Percentiles rank a stretch among this genome's conserved stretches.
Evolutionary conservation across 2,797 vertebrate genomes (phyloP).

Genomic region (Darevskia mixta): DNA sequence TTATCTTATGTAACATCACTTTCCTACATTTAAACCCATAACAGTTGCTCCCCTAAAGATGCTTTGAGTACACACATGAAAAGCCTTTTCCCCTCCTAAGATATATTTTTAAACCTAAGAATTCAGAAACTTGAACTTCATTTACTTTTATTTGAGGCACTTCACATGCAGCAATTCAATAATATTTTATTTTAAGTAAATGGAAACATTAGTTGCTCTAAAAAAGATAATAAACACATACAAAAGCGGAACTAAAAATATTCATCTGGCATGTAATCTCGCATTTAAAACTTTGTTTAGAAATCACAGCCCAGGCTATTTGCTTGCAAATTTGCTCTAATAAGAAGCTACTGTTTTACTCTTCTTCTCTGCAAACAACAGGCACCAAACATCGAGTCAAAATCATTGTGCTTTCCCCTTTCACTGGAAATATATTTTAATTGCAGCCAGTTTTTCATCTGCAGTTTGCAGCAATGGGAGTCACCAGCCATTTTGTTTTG

Average conservation of each 20-base stretch:
- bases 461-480: slow-evolving; percentile 66
- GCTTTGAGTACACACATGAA: not conserved
- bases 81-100: not conserved
- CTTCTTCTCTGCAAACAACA: slow-evolving; percentile 55
- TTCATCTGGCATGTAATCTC: slow-evolving; percentile 22
- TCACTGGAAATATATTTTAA: slow-evolving; percentile 69
- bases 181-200: slow-evolving; percentile 11
- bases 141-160: not conserved
- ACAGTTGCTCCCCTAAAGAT: not conserved
- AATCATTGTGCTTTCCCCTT: slow-evolving; percentile 63
- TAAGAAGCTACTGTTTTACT: slow-evolving; percentile 51
- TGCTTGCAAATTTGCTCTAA: slow-evolving; percentile 64
- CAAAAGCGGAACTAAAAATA: slow-evolving; percentile 25
- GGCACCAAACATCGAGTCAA: slow-evolving; percentile 50
- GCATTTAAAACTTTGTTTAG: slow-evolving; percentile 48
- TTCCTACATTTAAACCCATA: not conserved
- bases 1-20: not conserved
- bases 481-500: slow-evolving; percentile 76
- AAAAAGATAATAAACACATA: slow-evolving; percentile 36
- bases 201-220: not conserved
- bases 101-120: not conserved
- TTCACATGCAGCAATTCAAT: not conserved
- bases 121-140: not conserved
- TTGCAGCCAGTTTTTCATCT: slow-evolving; percentile 64
- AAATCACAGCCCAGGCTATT: slow-evolving; percentile 47